These are phyloP conservation scores for Drosophila bocki DNA, from an alignment of 1,140 invertebrate species.

Conservation along the genomic window DNA sequence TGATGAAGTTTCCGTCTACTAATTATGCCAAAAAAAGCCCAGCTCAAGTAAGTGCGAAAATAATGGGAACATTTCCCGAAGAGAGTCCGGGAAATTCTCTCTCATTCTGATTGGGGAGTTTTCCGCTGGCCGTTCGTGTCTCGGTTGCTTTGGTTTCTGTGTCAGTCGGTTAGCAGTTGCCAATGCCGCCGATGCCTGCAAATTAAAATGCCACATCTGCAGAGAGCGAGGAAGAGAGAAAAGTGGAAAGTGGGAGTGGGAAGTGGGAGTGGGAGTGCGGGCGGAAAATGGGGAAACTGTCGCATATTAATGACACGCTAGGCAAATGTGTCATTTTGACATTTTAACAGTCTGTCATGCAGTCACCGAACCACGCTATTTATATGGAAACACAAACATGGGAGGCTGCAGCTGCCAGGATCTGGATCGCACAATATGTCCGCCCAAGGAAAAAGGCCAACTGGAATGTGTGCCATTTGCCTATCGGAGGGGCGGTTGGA, in stretches of 20 bases:
- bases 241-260: background rate
- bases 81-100: conserved; percentile 50
- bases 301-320: conserved; percentile 83
- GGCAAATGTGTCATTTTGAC: conserved; percentile 84
- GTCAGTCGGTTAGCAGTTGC: conserved; percentile 81
- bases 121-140: conserved; percentile 32
- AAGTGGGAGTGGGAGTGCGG: background rate
- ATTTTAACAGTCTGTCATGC: conserved; percentile 83
- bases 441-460: conserved; percentile 49
- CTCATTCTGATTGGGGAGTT: conserved; percentile 19
- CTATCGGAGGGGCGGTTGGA: conserved; percentile 56
- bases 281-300: conserved; percentile 48
- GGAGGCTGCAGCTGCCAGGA: conserved; percentile 63
- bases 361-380: conserved; percentile 79
- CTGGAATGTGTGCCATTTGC: conserved; percentile 79
- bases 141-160: conserved; percentile 65
- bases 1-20: conserved; percentile 39
- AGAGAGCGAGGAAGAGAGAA: background rate
- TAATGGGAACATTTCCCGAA: conserved; percentile 57
- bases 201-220: conserved; percentile 68
- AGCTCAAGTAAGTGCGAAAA: conserved; percentile 41
- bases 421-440: conserved; percentile 31
- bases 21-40: conserved; percentile 31
- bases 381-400: conserved; percentile 62
- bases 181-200: conserved; percentile 52